A percentile compares a stretch with the other conserved stretches of the same genome.
Conservation (phyloP, 2,113 vertebrate genomes). For the Kryptolebias marmoratus region DNA sequence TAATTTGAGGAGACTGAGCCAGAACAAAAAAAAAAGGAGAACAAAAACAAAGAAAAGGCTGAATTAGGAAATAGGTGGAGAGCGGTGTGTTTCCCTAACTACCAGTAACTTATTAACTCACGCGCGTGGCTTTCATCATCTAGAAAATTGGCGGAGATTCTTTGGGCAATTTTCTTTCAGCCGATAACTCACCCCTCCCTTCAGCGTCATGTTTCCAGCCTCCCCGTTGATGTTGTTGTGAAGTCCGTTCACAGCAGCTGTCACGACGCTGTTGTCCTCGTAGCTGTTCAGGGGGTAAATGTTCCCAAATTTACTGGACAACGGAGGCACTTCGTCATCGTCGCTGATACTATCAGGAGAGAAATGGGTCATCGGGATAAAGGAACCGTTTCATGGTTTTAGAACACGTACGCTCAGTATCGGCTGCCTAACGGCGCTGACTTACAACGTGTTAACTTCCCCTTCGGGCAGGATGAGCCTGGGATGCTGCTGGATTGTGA, state of each 20-base stretch:
- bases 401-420: neutral
- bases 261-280: slow-evolving; percentile 82
- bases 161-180: neutral
- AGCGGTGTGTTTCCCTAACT: slow-evolving; percentile 14
- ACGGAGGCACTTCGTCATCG: slow-evolving; percentile 89
- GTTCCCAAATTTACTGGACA: slow-evolving; percentile 90
- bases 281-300: slow-evolving; percentile 91
- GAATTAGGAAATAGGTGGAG: slow-evolving; percentile 1
- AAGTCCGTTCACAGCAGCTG: slow-evolving; percentile 87
- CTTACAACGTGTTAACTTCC: slow-evolving; percentile 90
- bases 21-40: neutral
- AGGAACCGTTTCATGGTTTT: neutral
- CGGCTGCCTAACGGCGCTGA: slow-evolving; percentile 17
- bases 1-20: slow-evolving; percentile 88
- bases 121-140: slow-evolving; percentile 14
- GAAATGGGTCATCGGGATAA: slow-evolving; percentile 20
- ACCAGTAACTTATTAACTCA: slow-evolving; percentile 15
- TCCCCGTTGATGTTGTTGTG: slow-evolving; percentile 88
- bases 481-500: slow-evolving; percentile 90
- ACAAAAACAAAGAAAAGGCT: slow-evolving; percentile 27
- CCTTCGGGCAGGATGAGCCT: slow-evolving; percentile 85
- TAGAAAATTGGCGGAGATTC: slow-evolving; percentile 41
- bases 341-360: slow-evolving; percentile 77
- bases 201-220: slow-evolving; percentile 84
- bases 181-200: slow-evolving; percentile 84